Evolutionary conservation across 2,888 invertebrate genomes (phyloP), one percentile per base, ranked within the genome.

Genomic region (Apamea crenata): DNA sequence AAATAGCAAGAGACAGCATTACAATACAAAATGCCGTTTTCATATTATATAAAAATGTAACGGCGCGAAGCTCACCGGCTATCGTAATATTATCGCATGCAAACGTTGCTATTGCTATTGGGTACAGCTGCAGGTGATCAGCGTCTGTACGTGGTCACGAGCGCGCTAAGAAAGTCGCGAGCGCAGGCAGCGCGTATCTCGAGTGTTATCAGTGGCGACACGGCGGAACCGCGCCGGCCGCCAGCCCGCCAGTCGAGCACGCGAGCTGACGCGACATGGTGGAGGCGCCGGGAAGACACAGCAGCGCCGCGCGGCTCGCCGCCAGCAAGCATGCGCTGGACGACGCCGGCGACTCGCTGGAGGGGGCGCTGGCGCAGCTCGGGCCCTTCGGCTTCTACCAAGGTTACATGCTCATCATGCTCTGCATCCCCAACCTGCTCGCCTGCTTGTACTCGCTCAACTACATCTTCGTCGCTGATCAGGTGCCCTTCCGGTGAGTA

Each of bases 401-500:
- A 87, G 92, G 94, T 10, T 96, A 95, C 86, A 89, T 92, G 81
- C 89, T 96, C 72, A 50, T 94, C 56, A 91, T 96, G 90, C 91
- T 96, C 78, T 95, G 95, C 83, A 82, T 97, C 73, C 97, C 97
- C n/a, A 95, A 96, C 85, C 83, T 97, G 75, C 94, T 97, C 72
- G 94, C 97, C 5, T 97, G 97, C 53, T 96, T 97, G 93, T 97
- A 97, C 90, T 95, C 97, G 5, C 93, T 97, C 72, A 97, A 96
- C 90, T 97, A 97, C 87, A 95, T 97, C 78, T 97, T 97, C 91
- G 97, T 97, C 0, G 97, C 97, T 0, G 97, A 97, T 77, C 94
- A 94, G 87, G 95, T 97, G 79, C 95, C 96, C 1, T 97, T 97
- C 91, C 96, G 97, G 97, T 97, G 90, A 93, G 94, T 72, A 32